These are phyloP conservation scores for Tapera naevia DNA, from an alignment of 2,797 vertebrate genomes.

Conservation along the genomic window DNA sequence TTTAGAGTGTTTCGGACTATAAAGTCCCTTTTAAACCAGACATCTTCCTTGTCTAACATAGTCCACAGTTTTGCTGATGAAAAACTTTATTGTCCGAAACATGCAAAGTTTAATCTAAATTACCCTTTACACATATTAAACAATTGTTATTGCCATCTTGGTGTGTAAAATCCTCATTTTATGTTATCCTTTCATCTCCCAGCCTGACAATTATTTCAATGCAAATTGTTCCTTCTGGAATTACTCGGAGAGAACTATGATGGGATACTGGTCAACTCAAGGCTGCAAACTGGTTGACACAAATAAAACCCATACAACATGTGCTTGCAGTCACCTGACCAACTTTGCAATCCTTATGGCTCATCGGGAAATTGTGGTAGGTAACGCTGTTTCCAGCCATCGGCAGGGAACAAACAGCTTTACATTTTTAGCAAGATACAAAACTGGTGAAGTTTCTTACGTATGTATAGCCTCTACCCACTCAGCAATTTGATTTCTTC, in stretches of 20 bases:
- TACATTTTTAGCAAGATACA: not conserved
- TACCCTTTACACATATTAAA: conserved; percentile 65
- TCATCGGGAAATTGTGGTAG: conserved; percentile 90
- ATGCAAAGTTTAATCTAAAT: conserved; percentile 74
- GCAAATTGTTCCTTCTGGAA: conserved; percentile 99
- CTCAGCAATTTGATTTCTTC: not conserved
- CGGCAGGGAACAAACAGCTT: not conserved
- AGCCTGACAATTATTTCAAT: conserved; percentile 99
- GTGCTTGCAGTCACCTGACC: conserved; percentile 96
- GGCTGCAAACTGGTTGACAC: conserved; percentile 96
- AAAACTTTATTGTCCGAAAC: conserved; percentile 77
- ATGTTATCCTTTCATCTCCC: conserved; percentile 74
- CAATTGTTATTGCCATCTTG: conserved; percentile 65
- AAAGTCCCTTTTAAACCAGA: conserved; percentile 68
- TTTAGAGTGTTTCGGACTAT: conserved; percentile 67
- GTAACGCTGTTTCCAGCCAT: conserved; percentile 68
- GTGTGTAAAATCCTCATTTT: conserved; percentile 71
- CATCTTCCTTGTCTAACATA: conserved; percentile 56
- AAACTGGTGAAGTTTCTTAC: not conserved
- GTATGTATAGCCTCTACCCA: not conserved
- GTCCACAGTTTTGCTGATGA: conserved; percentile 70
- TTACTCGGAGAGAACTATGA: conserved; percentile 99
- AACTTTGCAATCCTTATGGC: conserved; percentile 99
- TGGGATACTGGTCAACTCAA: conserved; percentile 99
- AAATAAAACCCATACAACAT: conserved; percentile 96